Evolutionary conservation across 1,140 invertebrate genomes (phyloP), one percentile per base, ranked within the genome.

Genomic region (Dreissena rostriformis): DNA sequence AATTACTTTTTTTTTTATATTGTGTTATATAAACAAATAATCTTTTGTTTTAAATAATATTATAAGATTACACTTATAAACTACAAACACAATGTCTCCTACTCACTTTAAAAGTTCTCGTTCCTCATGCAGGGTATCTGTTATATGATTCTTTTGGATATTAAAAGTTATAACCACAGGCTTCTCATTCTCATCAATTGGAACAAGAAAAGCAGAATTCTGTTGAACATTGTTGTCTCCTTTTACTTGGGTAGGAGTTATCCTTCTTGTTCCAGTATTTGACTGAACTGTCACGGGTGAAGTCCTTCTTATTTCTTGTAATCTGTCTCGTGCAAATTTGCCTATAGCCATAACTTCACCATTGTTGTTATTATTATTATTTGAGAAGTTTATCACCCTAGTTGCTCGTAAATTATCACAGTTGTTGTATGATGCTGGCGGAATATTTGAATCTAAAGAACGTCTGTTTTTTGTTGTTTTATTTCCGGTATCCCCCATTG

Each of bases 71-170:
- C 8, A 5, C 4, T 39, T 39, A 2, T 39, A 5, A 39, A 39
- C 2, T 39, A 39, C 8, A 5, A 39, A 5, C 39, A 39, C 39
- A 39, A 39, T 39, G 39, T 19, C 15, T 19, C 8, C 24, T 66
- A 71, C 80, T 74, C 78, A 90, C 88, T 82, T 86, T 19, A 90
- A 61, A 14, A 88, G 68, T 83, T 87, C 80, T 73, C 87, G 77
- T 55, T 88, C 87, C 61, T 86, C 86, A 49, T 68, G 53, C 24
- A 87, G 66, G 15, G 63, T 57, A 67, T 73, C 71, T 1, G 49
- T n/a, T 24, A 24, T 22, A 2, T 70, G 19, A n/a, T 17, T 22
- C 26, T 70, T 29, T n/a, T 24, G 1, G 24, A 70, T 14, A 7
- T 24, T 28, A 70, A 17, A 19, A 28, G 24, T 8, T 39, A 39